phyloP scores from a whole-genome alignment of 2,113 vertebrate species.

The Felis chaus region DNA sequence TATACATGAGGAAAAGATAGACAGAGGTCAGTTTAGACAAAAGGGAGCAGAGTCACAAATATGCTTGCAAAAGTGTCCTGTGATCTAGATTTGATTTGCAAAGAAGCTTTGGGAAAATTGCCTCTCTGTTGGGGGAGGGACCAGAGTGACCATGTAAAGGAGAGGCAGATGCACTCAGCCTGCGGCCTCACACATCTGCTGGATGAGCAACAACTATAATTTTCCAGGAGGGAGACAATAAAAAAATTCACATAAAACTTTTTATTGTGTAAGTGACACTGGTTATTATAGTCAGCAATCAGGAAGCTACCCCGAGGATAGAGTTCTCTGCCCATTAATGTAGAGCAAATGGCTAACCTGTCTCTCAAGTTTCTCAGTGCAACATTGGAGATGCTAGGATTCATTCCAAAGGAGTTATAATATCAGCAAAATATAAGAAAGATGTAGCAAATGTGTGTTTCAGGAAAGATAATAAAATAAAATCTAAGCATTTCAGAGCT shows the following conservation, averaged over 20 bases:
- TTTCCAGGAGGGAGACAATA: slow-evolving; percentile 79
- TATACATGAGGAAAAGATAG: not conserved
- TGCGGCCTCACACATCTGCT: slow-evolving; percentile 77
- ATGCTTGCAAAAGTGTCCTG: slow-evolving; percentile 58
- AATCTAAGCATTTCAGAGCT: slow-evolving; percentile 49
- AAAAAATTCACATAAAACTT: slow-evolving; percentile 84
- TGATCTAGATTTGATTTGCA: slow-evolving; percentile 27
- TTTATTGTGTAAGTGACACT: slow-evolving; percentile 84
- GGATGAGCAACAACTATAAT: slow-evolving; percentile 72
- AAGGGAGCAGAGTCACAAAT: not conserved
- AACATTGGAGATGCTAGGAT: slow-evolving; percentile 60
- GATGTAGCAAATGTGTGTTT: slow-evolving; percentile 62
- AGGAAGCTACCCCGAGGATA: slow-evolving; percentile 79
- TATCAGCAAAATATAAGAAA: slow-evolving; percentile 20
- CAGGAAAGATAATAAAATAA: slow-evolving; percentile 65
- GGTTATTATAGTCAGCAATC: slow-evolving; percentile 81
- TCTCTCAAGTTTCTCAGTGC: slow-evolving; percentile 44
- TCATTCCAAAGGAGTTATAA: slow-evolving; percentile 64
- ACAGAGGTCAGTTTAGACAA: slow-evolving; percentile 31
- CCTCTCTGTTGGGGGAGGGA: slow-evolving; percentile 60
- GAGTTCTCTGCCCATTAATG: slow-evolving; percentile 73
- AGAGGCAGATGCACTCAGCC: slow-evolving; percentile 77
- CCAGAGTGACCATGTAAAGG: slow-evolving; percentile 66
- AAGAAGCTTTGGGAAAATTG: slow-evolving; percentile 66
- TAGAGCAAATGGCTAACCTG: slow-evolving; percentile 67